These are phyloP conservation scores for Tapirus terrestris DNA, from an alignment of 2,113 vertebrate genomes.

Conservation along the genomic window DNA sequence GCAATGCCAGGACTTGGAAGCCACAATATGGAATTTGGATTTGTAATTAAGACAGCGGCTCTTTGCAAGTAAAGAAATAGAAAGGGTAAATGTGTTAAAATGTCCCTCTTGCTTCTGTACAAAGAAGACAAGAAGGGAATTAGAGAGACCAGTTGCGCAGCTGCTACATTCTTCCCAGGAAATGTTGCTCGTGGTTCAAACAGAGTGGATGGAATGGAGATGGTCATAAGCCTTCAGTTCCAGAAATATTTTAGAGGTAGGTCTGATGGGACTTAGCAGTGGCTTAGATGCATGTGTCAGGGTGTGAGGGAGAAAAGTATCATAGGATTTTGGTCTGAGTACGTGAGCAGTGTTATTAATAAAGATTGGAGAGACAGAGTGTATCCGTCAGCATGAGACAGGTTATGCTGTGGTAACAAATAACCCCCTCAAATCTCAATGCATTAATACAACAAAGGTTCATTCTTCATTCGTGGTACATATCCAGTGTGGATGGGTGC, in stretches of 20 bases:
- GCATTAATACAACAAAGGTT: neutral
- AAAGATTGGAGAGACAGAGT: neutral
- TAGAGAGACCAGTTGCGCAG: rapidly evolving
- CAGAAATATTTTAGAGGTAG: neutral
- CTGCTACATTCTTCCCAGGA: no score
- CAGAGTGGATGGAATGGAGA: no score
- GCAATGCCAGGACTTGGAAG: neutral
- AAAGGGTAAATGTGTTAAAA: neutral
- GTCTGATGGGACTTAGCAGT: neutral
- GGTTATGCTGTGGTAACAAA: neutral
- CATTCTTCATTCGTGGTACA: neutral
- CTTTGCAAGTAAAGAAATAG: neutral
- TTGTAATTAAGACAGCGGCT: neutral
- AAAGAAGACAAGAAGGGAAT: neutral
- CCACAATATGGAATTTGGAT: neutral
- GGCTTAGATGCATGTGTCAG: neutral
- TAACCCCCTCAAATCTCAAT: neutral
- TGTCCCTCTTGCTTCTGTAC: neutral
- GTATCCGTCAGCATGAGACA: neutral
- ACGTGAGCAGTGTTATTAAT: neutral
- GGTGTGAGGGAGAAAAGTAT: neutral
- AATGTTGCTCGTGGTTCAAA: neutral
- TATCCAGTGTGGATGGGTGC: no score
- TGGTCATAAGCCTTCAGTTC: neutral
- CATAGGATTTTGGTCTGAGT: neutral